phyloP scores from a whole-genome alignment of 2,113 vertebrate species.

The Sturnira hondurensis region DNA sequence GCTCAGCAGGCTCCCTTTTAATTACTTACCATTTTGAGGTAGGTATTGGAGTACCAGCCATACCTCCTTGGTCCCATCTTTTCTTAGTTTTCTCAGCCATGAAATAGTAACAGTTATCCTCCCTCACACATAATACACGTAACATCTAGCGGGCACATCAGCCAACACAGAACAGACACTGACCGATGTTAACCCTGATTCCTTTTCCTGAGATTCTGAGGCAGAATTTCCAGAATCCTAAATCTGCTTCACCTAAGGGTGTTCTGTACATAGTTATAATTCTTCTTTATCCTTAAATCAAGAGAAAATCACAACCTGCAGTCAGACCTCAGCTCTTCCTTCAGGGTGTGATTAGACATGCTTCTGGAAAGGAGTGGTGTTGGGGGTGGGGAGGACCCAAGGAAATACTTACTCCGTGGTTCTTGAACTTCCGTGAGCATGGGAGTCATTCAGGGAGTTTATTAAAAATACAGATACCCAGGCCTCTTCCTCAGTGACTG shows the following conservation, averaged over 20 bases:
- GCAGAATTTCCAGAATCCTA: not conserved
- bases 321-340: not conserved
- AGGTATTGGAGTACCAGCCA: not conserved
- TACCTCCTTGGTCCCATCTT: not conserved
- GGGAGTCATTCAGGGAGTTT: not conserved
- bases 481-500: not conserved
- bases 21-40: not conserved
- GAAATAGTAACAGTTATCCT: not conserved
- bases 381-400: not conserved
- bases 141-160: fast-evolving
- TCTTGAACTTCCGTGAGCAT: not conserved
- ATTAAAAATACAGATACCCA: not conserved
- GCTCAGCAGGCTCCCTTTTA: not conserved
- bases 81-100: not conserved
- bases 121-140: not conserved
- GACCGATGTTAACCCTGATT: not conserved
- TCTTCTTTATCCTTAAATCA: not conserved
- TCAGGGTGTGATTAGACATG: not conserved
- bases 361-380: not conserved
- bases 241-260: not conserved
- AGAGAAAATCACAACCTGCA: not conserved
- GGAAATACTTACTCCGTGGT: not conserved
- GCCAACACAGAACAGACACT: not conserved
- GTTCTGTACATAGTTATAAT: not conserved
- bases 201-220: not conserved